Evolutionary conservation across 2,113 vertebrate species (phyloP).

Genomic region (Cephalopholis sonnerati): DNA sequence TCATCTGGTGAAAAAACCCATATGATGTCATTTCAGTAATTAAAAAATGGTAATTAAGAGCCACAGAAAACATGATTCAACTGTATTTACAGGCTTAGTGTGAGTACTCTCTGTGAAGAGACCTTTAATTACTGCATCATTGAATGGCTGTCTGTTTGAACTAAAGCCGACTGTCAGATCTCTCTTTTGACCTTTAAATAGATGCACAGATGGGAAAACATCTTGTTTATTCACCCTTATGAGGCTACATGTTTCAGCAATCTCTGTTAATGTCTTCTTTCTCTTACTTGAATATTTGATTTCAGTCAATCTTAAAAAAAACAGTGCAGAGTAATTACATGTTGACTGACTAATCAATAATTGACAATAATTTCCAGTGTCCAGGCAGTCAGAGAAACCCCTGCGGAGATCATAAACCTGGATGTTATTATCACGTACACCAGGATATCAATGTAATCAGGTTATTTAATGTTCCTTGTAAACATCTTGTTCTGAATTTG

Average conservation of each 20-base stretch:
- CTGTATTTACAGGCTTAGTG: background rate
- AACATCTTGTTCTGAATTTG: conserved; percentile 9
- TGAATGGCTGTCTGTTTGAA: background rate
- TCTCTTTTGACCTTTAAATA: background rate
- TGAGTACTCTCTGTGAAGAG: background rate
- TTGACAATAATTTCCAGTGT: background rate
- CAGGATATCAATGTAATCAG: background rate
- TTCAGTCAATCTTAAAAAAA: too few relatives aligned
- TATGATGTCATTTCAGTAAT: conserved; percentile 11
- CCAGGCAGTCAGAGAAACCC: background rate
- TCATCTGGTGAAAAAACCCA: background rate
- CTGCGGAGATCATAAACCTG: background rate
- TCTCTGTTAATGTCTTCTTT: background rate
- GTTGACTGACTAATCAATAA: background rate
- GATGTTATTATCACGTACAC: background rate
- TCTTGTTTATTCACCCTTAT: background rate
- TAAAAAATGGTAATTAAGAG: background rate
- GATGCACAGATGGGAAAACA: background rate
- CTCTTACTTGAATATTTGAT: background rate
- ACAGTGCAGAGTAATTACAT: background rate
- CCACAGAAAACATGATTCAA: background rate
- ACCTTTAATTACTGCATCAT: conserved; percentile 5
- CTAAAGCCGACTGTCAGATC: background rate
- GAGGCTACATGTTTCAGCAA: background rate
- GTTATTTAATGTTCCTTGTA: background rate